Conservation (phyloP, 2,888 invertebrate genomes). For the Rotaria macrura region DNA sequence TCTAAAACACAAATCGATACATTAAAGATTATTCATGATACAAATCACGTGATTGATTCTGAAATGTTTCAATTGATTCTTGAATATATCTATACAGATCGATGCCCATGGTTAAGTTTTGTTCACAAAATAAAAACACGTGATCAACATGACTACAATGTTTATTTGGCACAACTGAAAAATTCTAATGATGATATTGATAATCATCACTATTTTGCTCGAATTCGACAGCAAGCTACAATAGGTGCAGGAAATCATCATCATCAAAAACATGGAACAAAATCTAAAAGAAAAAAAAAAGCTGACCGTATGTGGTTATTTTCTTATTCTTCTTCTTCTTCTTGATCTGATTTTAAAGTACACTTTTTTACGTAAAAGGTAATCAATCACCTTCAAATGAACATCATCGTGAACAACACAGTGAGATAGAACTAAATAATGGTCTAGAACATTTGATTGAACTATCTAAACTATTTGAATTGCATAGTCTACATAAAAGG, state of each 20-base stretch:
- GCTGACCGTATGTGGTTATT: slow-evolving; percentile 34
- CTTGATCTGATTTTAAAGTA: too few species aligned
- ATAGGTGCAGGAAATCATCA: not conserved
- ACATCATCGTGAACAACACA: not conserved
- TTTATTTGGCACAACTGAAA: slow-evolving; percentile 37
- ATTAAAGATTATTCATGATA: slow-evolving; percentile 50
- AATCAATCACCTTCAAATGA: not conserved
- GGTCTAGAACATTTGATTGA: not conserved
- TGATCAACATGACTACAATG: not conserved
- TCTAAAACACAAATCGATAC: slow-evolving; percentile 36
- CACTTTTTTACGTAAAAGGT: not conserved
- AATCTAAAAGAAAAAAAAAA: slow-evolving; percentile 24
- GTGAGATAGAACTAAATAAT: not conserved
- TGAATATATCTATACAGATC: slow-evolving; percentile 61
- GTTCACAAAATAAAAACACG: slow-evolving; percentile 43
- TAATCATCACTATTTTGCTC: slow-evolving; percentile 22
- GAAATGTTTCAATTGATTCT: slow-evolving; percentile 65
- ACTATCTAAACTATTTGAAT: not conserved
- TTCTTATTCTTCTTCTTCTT: not conserved
- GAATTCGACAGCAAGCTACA: not conserved
- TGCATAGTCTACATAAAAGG: not conserved
- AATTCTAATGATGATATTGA: slow-evolving; percentile 33
- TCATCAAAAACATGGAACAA: slow-evolving; percentile 38
- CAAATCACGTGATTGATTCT: slow-evolving; percentile 54
- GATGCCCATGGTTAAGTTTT: slow-evolving; percentile 57